Base-by-base conservation (phyloP, 2,797 vertebrate species). In the Smutsia gigantea region DNA sequence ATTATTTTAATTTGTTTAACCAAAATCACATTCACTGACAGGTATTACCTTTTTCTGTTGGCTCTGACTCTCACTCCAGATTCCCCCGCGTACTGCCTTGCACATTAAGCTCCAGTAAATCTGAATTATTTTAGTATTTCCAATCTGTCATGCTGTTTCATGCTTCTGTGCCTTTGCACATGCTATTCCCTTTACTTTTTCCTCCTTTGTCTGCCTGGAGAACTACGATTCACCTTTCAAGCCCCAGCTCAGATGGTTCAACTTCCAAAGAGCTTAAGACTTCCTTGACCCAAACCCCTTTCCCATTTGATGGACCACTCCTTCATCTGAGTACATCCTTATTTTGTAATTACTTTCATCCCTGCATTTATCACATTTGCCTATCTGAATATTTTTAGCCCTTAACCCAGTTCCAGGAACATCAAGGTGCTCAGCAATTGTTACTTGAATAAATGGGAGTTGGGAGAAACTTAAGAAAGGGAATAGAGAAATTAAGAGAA, bases 1-100 rank as follows among this genome's bases (percentile, higher is more conserved):
- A 74, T 23, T 90, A 64, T 74, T 89, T 96, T 39, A 93, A 90
- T 90, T 71, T 59, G 18, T 66, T 87, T 83, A 93, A 51, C 5
- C 13, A 72, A 96, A 84, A 49, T 87, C 3, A 75, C 82, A 74
- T 93, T 81, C 34, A 55, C 9, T 4, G 59, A 81, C 19, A 69
- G 55, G 37, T 42, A 71, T 27, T 49, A 83, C 5, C 7, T 83
- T 78, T 77, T 93, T 51, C 61, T 90, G n/a, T 85, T 57, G 59
- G 29, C 31, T 87, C 37, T 69, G 63, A 19, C 10, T 79, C 64
- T 79, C n/a, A 55, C 39, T 79, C 49, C 29, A 59, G 81, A 18
- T 63, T 15, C 59, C 74, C 29, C 25, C 27, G 77, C 18, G 34
- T 71, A 63, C 17, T 69, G 9, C 15, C 31, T 68, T 79, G 49